A percentile compares a stretch with the other conserved stretches of the same genome.
Evolutionary conservation across 37 sponge, comb jelly and placozoan species (phyloP).

Genomic region (Ianthella basta): DNA sequence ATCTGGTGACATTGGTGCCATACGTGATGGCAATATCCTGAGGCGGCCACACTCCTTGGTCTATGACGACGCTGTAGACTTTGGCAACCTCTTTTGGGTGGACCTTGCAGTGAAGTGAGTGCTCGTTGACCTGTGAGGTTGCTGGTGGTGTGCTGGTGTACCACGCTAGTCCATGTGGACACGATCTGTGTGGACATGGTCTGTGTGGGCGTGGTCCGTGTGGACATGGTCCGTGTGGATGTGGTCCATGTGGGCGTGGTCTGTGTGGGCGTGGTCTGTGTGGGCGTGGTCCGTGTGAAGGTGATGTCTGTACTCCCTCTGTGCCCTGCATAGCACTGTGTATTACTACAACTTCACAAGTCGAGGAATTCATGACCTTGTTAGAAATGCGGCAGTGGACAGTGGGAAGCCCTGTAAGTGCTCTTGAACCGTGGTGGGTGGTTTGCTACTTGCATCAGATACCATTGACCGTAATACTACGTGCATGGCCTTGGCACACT

Average conservation of each 20-base stretch:
- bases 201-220: no score
- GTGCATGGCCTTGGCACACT: no score
- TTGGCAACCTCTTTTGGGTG: not conserved
- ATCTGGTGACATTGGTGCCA: no score
- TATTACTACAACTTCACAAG: not conserved
- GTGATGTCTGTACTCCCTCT: no score
- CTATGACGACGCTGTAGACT: not conserved
- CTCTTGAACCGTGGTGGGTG: not conserved
- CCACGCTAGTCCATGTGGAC: no score
- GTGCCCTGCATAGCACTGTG: not conserved
- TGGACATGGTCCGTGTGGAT: no score
- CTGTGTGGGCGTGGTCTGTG: no score
- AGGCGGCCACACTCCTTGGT: not conserved
- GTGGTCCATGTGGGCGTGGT: no score
- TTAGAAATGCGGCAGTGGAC: not conserved
- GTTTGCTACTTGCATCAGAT: no score
- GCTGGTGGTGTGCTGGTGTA: not conserved
- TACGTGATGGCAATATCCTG: not conserved
- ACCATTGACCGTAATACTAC: no score
- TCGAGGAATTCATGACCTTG: not conserved
- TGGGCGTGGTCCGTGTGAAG: no score
- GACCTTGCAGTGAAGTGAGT: not conserved
- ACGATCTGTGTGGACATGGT: no score
- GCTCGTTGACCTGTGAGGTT: not conserved
- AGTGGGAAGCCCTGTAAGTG: not conserved